Base-by-base conservation (phyloP, 2,797 vertebrate genomes). In the Xenops minutus region DNA sequence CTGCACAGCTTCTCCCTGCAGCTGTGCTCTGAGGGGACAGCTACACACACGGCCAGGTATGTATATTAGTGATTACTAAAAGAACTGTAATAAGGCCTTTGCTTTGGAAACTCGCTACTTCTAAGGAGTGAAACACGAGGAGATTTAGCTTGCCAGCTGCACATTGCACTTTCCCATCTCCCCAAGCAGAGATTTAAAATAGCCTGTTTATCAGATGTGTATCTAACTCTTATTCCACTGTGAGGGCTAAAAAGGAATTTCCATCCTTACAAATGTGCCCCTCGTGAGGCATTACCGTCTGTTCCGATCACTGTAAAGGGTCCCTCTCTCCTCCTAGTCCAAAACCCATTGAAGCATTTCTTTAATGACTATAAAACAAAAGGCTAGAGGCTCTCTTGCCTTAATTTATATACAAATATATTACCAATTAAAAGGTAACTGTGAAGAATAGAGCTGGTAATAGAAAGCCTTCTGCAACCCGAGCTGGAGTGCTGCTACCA, bases 171-270 rank as follows among this genome's bases (percentile, higher is more conserved):
- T 78, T 82, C 83, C 67, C 90, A 89, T 82, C 69, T 96, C 95
- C 95, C 95, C 91, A 88, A 93, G 86, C 95, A 96, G 66, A 94
- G 85, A 96, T 96, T 95, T 75, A 72, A 51, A 88, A 95, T 77
- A 55, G 83, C 87, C 92, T 95, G 94, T 95, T 96, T 94, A 97
- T 97, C 95, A 97, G 96, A 95, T 92, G 92, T 90, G 71, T 84
- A 85, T 95, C 93, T 97, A 94, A 95, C 80, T 93, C 17, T 2
- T 92, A 95, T 94, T 88, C 97, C 95, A 78, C 84, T 19, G 89
- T 85, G 95, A 96, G 91, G 89, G 46, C 88, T 95, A 85, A 95
- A 96, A 82, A 96, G 89, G 96, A 92, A 96, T 97, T 96, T 96
- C 92, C 89, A 96, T 91, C 89, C 91, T 83, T 19, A 84, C 81